These are phyloP conservation scores for Heterocephalus glaber DNA, from an alignment of 2,113 vertebrate genomes.

Conservation along the genomic window DNA sequence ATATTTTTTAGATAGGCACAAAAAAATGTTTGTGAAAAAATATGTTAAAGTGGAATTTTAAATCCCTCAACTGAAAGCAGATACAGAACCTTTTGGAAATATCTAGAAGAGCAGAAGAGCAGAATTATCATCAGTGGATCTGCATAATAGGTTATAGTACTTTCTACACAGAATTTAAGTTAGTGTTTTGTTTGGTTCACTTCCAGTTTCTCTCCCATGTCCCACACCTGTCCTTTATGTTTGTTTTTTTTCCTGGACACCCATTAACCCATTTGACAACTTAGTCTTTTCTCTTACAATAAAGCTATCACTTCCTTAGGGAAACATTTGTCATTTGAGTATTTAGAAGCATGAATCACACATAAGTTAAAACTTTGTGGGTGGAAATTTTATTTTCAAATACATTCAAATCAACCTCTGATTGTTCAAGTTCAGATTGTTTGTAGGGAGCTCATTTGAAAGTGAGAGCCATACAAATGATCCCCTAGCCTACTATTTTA, in stretches of 20 bases:
- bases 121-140: not conserved
- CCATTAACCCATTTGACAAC: not conserved
- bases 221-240: not conserved
- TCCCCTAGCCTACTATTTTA: not conserved
- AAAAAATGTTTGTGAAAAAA: not conserved
- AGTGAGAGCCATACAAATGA: not conserved
- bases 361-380: not conserved
- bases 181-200: not conserved
- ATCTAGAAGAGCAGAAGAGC: not conserved
- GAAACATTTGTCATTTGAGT: not conserved
- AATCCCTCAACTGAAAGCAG: not conserved
- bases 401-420: not conserved
- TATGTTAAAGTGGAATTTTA: not conserved
- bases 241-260: not conserved
- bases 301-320: not conserved
- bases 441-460: not conserved
- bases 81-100: not conserved
- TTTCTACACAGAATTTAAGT: not conserved
- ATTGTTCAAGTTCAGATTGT: slow-evolving; percentile 23
- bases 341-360: not conserved
- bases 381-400: slow-evolving; percentile 27
- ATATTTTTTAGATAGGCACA: not conserved
- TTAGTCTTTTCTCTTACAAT: not conserved
- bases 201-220: not conserved
- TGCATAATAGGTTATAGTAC: not conserved